Base-by-base conservation (phyloP, 2,797 vertebrate genomes). In the Onychomys arenicola region DNA sequence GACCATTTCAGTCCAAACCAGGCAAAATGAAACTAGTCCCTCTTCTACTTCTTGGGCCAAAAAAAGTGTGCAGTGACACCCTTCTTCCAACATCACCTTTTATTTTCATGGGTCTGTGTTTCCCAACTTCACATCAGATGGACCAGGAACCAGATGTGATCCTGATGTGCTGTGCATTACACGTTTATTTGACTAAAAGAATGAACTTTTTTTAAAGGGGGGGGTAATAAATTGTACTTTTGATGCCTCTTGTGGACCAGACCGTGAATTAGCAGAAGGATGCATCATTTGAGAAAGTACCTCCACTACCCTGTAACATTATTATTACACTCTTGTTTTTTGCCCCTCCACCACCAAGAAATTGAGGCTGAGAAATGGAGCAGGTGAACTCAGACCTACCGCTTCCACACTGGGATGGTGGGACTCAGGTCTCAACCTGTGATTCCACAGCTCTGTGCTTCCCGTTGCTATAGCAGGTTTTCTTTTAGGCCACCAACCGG, bases 11-110 rank as follows among this genome's bases (percentile, higher is more conserved):
- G 5, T 86, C 90, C 95, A 93, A 95, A 90, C 43, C 87, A 90
- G 81, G 71, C 88, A 95, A 95, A 93, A 95, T 78, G 78, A 94
- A 96, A 96, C 95, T 89, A 91, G 94, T 97, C 69, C 86, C 80
- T 80, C 77, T 94, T 91, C 75, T 21, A 80, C 7, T n/a, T 78
- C 89, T 49, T 63, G 93, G 29, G 91, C 82, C 73, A 94, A 85
- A 91, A 86, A 27, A 71, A 78, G 57, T 65, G 57, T 89, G 61
- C 21, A 34, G 76, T 80, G 89, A 81, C 71, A n/a, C 52, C 40
- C 37, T 94, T 69, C 63, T 94, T 96, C 75, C 75, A 92, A 81
- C 92, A 80, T 65, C 73, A 78, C 67, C 55, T 69, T 76, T 75
- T 29, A n/a, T 86, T 91, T 85, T 75, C 67, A 78, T 89, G 49